Conservation (phyloP, 64 coral and sea anemone species). For the Montipora capricornis region DNA sequence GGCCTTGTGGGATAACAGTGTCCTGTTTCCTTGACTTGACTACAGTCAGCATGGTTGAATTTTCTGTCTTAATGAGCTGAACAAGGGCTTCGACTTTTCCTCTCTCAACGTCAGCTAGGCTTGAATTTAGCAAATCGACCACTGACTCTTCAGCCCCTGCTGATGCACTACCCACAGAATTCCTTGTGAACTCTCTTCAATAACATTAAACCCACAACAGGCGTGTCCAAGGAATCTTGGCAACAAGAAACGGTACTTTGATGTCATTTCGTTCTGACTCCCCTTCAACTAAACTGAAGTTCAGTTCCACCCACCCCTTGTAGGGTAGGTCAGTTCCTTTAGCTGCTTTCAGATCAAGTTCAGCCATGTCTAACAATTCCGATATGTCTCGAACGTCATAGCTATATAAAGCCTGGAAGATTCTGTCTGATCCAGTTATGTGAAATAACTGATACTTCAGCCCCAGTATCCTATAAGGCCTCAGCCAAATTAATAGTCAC, state of each 20-base stretch:
- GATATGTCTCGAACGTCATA: constrained; percentile 43
- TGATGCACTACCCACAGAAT: too few relatives aligned
- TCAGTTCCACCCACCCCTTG: constrained; percentile 57
- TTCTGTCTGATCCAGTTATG: constrained; percentile 16
- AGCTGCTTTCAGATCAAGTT: constrained; percentile 59
- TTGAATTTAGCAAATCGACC: too few relatives aligned
- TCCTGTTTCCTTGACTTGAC: too few relatives aligned
- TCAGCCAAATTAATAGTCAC: neutral
- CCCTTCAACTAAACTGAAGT: constrained; percentile 40
- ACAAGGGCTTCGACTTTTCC: too few relatives aligned
- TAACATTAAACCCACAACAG: neutral
- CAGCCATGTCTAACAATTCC: constrained; percentile 47
- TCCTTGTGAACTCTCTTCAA: too few relatives aligned
- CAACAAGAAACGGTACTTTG: constrained; percentile 60
- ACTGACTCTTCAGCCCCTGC: too few relatives aligned
- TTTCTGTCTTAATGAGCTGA: too few relatives aligned
- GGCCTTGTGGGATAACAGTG: too few relatives aligned
- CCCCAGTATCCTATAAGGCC: constrained; percentile 71
- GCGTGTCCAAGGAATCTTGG: constrained; percentile 23
- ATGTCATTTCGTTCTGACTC: neutral
- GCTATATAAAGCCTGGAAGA: neutral
- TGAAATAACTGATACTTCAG: constrained; percentile 78
- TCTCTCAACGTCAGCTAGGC: too few relatives aligned
- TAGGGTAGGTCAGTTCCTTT: constrained; percentile 71
- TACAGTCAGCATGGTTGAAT: too few relatives aligned